Base-by-base conservation (phyloP, 2,113 vertebrate genomes). In the Pan paniscus region DNA sequence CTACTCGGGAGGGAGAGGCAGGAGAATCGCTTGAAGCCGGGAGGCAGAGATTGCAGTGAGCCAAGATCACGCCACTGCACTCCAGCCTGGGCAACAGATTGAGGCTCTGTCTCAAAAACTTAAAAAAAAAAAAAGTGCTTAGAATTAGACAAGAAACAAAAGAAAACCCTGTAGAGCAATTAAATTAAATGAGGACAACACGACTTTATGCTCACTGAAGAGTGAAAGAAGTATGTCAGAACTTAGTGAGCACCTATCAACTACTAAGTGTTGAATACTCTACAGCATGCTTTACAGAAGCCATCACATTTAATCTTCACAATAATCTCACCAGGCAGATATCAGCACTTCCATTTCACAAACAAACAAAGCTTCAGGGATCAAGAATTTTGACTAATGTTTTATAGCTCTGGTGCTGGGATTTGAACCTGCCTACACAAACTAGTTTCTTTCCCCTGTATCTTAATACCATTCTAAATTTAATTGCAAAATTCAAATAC, bases 261-360 rank as follows among this genome's bases (percentile, higher is more conserved):
- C 25, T 43, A 79, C 48, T 32, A 72, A 79, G 6, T 80, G 17
- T 22, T 61, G 43, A 80, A 73, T 61, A 43, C 6, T 46, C 80
- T 55, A n/a, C 25, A 78, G 59, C 32, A 50, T 40, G 25, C 48
- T 83, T 88, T 43, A 67, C 5, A 91, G 50, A 84, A 79, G n/a
- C 22, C 70, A 72, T 10, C 48, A 88, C 48, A 76, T 88, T 92
- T 78, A 67, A 96, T 88, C 75, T 59, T 55, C 57, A 72, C 55
- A 64, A 79, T 13, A 67, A 81, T 32, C 18, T 67, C 75, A 92
- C 59, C 81, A 82, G 76, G 35, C 48, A 94, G 25, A 38, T 50
- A 70, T 50, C 40, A 85, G 30, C 17, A 96, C 72, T 72, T 80
- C 64, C 16, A 73, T n/a, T 81, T 95, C 67, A 93, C 70, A 92